Evolutionary conservation across 2,888 invertebrate species (phyloP).

Genomic region (Drosophila nr. medialis): DNA sequence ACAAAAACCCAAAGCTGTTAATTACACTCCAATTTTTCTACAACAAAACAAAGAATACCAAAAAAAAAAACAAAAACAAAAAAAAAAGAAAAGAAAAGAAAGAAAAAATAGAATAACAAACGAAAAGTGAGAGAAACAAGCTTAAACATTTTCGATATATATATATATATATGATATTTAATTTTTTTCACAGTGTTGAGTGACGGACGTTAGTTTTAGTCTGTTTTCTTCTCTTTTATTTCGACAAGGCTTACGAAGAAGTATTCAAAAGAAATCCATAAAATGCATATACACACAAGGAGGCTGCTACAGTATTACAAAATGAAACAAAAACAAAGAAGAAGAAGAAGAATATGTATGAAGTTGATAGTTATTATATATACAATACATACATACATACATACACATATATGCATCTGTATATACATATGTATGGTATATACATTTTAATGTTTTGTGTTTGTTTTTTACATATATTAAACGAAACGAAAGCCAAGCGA

Average conservation of each 20-base stretch:
- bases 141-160: conserved; percentile 9
- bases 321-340: conserved; percentile 44
- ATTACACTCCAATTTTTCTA: conserved; percentile 71
- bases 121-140: conserved; percentile 5
- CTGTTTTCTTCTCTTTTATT: conserved; percentile 6
- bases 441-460: conserved; percentile 63
- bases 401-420: conserved; percentile 31
- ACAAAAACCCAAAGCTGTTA: conserved; percentile 55
- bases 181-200: conserved; percentile 12
- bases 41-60: conserved; percentile 30
- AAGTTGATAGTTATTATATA: conserved; percentile 54
- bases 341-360: conserved; percentile 31
- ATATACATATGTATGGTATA: conserved; percentile 22
- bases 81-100: conserved; percentile 15
- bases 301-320: conserved; percentile 83
- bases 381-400: conserved; percentile 29
- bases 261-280: conserved; percentile 29
- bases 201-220: conserved; percentile 30
- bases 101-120: conserved; percentile 3
- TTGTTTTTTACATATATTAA: conserved; percentile 60
- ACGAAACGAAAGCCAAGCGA: conserved; percentile 44
- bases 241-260: conserved; percentile 25
- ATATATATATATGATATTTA: background rate
- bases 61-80: conserved; percentile 8
- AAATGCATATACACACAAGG: conserved; percentile 63